A percentile compares a stretch with the other conserved stretches of the same genome.
These are phyloP conservation scores for Aphelenchoides fujianensis DNA, from an alignment of 1,140 invertebrate species.

Conservation along the genomic window DNA sequence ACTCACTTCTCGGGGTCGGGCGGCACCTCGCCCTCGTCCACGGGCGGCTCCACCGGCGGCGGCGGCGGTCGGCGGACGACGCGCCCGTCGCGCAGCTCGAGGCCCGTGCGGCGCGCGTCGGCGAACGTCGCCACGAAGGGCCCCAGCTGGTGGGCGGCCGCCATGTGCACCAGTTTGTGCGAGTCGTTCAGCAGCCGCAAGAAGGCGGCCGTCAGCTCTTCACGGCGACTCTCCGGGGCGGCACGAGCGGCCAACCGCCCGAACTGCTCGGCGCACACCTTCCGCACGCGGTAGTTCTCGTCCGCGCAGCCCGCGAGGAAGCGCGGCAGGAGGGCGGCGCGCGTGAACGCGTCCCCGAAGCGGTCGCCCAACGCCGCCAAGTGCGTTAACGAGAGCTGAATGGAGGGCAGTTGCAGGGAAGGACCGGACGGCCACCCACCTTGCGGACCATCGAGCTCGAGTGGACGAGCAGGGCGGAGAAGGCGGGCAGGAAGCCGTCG, in stretches of 20 bases:
- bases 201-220: slow-evolving; percentile 27
- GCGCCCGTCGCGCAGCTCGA: slow-evolving; percentile 12
- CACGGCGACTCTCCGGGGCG: slow-evolving; percentile 13
- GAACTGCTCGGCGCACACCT: slow-evolving; percentile 32
- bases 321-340: slow-evolving; percentile 28
- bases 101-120: slow-evolving; percentile 23
- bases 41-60: background rate
- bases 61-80: background rate
- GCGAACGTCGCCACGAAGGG: slow-evolving; percentile 40
- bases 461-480: slow-evolving; percentile 24
- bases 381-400: slow-evolving; percentile 10
- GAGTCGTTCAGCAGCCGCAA: slow-evolving; percentile 21
- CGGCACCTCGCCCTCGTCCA: slow-evolving; percentile 2
- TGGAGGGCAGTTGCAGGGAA: background rate
- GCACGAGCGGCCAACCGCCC: slow-evolving; percentile 25
- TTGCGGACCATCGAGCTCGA: slow-evolving; percentile 14
- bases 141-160: slow-evolving; percentile 21
- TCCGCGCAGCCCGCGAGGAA: slow-evolving; percentile 5
- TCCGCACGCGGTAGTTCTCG: slow-evolving; percentile 31
- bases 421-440: background rate
- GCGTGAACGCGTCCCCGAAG: slow-evolving; percentile 30
- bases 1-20: background rate
- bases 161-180: slow-evolving; percentile 23
- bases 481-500: slow-evolving; percentile 28
- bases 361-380: slow-evolving; percentile 17